Evolutionary conservation across 1,140 invertebrate species (phyloP), one percentile per base, ranked within the genome.

Genomic region (Heliconius nattereri): DNA sequence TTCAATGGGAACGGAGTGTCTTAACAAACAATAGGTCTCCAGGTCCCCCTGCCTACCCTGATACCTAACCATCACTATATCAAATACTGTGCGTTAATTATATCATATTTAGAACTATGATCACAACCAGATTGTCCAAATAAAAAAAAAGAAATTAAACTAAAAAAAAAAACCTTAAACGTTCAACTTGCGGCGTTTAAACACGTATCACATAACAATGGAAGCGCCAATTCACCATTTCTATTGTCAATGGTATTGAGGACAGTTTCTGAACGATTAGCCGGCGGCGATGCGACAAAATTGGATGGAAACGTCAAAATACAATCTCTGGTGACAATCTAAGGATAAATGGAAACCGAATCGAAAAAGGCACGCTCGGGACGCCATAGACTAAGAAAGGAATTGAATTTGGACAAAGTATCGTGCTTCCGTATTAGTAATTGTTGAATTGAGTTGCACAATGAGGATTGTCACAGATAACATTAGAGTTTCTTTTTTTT

Each of bases 271-370:
- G 73, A 90, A 85, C 90, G 91, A 94, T 94, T 94, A 90, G 89
- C 91, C 91, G 81, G 84, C 87, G 85, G 86, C 85, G 79, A 91
- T 88, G 85, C 84, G 79, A 81, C 83, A 86, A 89, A 93, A 94
- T 90, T 79, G 91, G 91, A 94, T 93, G 88, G 89, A 94, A 94
- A 93, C 90, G 91, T 93, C 92, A 94, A 93, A 93, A 93, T 92
- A 92, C 91, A 92, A 93, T 93, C 91, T 90, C 71, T 78, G 82
- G 83, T 85, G 85, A 87, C 88, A 86, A 92, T 92, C 92, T 91
- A 80, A 83, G 66, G 71, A 73, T 76, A 71, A 73, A 77, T 70
- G n/a, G 57, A 66, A 72, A 75, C 54, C 54, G 35, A 45, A 45
- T 45, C 13, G 40, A 45, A 45, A 45, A 45, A 45, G 13, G 40